phyloP scores from a whole-genome alignment of 2,888 invertebrate species.

The Apotomis turbidana region DNA sequence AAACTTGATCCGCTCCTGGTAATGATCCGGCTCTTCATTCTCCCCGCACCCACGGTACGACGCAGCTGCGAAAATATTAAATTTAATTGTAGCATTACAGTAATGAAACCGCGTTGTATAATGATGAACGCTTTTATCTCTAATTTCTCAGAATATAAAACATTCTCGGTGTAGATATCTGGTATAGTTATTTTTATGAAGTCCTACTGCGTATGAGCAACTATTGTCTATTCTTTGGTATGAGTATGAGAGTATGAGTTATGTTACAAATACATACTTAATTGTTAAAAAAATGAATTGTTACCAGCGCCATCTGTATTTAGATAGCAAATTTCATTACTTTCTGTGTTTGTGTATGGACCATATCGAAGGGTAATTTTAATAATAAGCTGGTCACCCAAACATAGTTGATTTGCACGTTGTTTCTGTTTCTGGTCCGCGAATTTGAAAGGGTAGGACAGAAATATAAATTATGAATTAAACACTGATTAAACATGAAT shows the following conservation, averaged over 20 bases:
- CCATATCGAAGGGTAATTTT: constrained; percentile 1
- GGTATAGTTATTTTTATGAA: too few relatives aligned
- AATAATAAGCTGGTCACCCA: constrained; percentile 18
- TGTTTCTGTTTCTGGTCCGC: constrained; percentile 21
- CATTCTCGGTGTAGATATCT: not conserved
- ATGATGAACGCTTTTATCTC: not conserved
- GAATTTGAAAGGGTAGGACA: not conserved
- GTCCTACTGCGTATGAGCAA: too few relatives aligned
- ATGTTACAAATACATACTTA: not conserved
- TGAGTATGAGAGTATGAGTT: not conserved
- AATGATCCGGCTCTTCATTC: constrained; percentile 88
- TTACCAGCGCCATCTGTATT: constrained; percentile 21
- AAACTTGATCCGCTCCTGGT: constrained; percentile 88
- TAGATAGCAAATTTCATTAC: not conserved
- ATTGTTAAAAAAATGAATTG: not conserved
- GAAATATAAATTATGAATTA: not conserved
- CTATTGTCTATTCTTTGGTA: not conserved
- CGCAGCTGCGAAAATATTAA: constrained; percentile 80
- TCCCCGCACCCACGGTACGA: constrained; percentile 89
- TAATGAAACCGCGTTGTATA: constrained; percentile 1
- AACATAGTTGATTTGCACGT: constrained; percentile 2
- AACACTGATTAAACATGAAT: too few relatives aligned
- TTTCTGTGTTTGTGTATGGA: not conserved
- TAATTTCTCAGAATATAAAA: not conserved
- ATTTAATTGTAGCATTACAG: constrained; percentile 4